A percentile compares a stretch with the other conserved stretches of the same genome.
These are phyloP conservation scores for Araneus ventricosus DNA, from an alignment of 1,140 invertebrate species.

Conservation along the genomic window DNA sequence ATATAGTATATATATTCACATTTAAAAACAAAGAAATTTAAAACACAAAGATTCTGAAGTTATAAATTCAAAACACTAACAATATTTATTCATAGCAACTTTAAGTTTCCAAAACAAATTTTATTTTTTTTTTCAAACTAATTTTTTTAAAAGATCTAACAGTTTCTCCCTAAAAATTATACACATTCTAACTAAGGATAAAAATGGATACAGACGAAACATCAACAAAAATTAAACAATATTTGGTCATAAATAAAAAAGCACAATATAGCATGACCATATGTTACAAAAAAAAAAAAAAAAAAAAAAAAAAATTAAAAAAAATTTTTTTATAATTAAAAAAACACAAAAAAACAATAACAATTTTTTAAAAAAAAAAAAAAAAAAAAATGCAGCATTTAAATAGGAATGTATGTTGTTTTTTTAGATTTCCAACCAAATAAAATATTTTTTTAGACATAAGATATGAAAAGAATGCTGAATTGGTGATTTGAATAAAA, in stretches of 20 bases:
- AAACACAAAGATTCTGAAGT: neutral
- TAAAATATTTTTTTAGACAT: neutral
- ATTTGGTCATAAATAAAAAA: constrained; percentile 46
- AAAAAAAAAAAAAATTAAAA: too few species aligned
- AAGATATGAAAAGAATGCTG: neutral
- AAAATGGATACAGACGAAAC: constrained; percentile 38
- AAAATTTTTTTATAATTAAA: too few species aligned
- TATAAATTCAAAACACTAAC: constrained; percentile 41
- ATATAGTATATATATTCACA: constrained; percentile 40
- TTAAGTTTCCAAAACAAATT: neutral
- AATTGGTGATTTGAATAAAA: too few species aligned
- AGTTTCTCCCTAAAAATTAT: constrained; percentile 1
- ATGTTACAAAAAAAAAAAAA: too few species aligned
- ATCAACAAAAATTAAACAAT: constrained; percentile 43
- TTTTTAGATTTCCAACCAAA: neutral
- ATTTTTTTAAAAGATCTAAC: neutral
- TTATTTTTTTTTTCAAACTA: neutral
- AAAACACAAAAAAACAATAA: too few species aligned
- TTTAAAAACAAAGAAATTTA: constrained; percentile 20
- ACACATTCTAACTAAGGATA: constrained; percentile 33
- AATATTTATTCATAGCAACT: neutral
- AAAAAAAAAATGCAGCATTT: neutral
- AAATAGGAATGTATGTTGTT: constrained; percentile 5
- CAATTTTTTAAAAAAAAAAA: too few species aligned
- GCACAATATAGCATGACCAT: constrained; percentile 19